Conservation (phyloP, 2,797 vertebrate species). For the Takifugu ocellatus region DNA sequence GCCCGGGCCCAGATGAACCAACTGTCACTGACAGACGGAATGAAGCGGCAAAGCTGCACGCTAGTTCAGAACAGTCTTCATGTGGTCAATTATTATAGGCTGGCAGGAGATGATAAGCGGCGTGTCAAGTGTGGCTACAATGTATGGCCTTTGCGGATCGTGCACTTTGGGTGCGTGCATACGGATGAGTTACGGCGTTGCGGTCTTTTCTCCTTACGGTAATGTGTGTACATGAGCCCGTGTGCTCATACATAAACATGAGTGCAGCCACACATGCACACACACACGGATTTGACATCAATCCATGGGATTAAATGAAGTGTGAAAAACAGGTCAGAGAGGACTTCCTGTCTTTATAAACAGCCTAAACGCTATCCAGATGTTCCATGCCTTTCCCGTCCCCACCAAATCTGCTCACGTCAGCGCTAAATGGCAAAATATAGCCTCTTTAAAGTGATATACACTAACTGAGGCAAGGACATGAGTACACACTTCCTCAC, state of each 20-base stretch:
- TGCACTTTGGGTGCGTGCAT: constrained; percentile 6
- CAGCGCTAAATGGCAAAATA: constrained; percentile 71
- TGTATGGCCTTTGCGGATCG: constrained; percentile 33
- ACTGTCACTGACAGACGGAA: constrained; percentile 65
- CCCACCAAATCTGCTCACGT: constrained; percentile 62
- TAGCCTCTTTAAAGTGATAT: constrained; percentile 71
- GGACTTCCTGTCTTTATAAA: constrained; percentile 74
- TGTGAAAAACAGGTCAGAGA: constrained; percentile 73
- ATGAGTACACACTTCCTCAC: constrained; percentile 47
- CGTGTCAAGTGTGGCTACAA: constrained; percentile 60
- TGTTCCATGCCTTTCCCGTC: constrained; percentile 63
- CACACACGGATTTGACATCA: constrained; percentile 57
- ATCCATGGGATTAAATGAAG: constrained; percentile 72
- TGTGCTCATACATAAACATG: constrained; percentile 19
- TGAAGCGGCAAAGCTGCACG: constrained; percentile 29
- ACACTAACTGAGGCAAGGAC: constrained; percentile 61
- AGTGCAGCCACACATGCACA: constrained; percentile 10
- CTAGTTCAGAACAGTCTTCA: constrained; percentile 46
- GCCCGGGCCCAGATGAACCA: constrained; percentile 60
- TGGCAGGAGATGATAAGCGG: constrained; percentile 48
- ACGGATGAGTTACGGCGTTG: constrained; percentile 27
- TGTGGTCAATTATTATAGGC: constrained; percentile 63
- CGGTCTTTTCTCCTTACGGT: constrained; percentile 23
- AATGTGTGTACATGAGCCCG: constrained; percentile 17
- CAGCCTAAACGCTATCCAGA: constrained; percentile 70